Base-by-base conservation (phyloP, 2,888 invertebrate genomes). In the Drosophila cyrtoloma region DNA sequence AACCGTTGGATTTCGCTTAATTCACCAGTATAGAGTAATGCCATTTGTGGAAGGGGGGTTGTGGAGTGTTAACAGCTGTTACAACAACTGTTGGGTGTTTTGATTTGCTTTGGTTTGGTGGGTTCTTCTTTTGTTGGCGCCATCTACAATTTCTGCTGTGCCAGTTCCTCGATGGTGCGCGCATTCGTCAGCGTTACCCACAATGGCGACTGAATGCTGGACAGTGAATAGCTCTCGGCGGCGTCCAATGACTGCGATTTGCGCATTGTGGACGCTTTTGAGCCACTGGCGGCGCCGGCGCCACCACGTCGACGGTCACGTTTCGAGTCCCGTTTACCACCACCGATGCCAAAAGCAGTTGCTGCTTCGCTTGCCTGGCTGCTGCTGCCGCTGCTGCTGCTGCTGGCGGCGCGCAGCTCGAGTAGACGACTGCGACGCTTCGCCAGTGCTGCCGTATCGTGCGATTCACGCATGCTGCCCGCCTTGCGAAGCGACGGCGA, bases 181-280 rank as follows among this genome's bases (percentile, higher is more conserved):
- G 96, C 96, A 91, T 95, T 95, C 65, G 97, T 97, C 85, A 97
- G 94, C 62, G 97, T 96, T 61, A 96, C 96, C 97, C 97, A 97
- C 80, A 97, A 94, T 59, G 97, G 97, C 77, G 97, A 96, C 89
- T 96, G 96, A 93, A 95, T 95, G 68, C 95, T 94, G 44, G 94
- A 92, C 72, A 92, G 65, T 14, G 92, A 89, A 61, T 81, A 93
- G 35, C 84, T 77, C 30, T 92, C 91, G 58, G 75, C 82, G 12
- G 91, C 84, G 62, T 92, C 92, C 44, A 92, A 61, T 0, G 92
- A 92, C 37, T 86, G 86, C 5, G 92, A 92, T 59, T 91, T 93
- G 26, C 88, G 89, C 84, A 89, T 91, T 28, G 69, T 71, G 0
- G 69, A 52, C 7, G 77, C 33, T 16, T 64, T 35, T 70, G 56